These are phyloP conservation scores for Ophiodon elongatus DNA, from an alignment of 2,113 vertebrate species.

Conservation along the genomic window DNA sequence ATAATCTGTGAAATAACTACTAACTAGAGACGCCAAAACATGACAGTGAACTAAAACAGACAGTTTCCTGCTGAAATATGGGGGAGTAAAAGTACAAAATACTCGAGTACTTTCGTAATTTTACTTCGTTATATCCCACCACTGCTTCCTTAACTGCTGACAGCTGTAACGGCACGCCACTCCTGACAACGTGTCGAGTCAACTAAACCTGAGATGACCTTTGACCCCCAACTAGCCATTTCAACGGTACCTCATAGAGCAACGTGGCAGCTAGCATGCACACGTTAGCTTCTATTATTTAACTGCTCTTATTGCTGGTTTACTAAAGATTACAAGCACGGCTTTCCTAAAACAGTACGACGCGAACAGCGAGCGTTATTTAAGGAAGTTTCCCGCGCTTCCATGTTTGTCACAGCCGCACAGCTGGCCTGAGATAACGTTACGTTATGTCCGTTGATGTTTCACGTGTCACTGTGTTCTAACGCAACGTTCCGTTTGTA, in stretches of 20 bases:
- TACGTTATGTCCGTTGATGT: not conserved
- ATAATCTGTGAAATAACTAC: not conserved
- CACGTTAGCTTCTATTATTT: not conserved
- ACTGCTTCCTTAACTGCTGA: not conserved
- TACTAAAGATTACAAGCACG: not conserved
- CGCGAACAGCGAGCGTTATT: slow-evolving; percentile 14
- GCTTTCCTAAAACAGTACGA: not conserved
- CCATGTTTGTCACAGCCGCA: not conserved
- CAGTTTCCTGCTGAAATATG: not conserved
- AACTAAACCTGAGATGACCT: not conserved
- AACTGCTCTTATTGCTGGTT: not conserved
- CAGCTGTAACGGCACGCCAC: not conserved
- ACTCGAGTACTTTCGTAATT: not conserved
- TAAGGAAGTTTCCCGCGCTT: slow-evolving; percentile 5
- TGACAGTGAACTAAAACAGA: not conserved
- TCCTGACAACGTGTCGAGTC: slow-evolving; percentile 15
- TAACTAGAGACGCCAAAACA: not conserved
- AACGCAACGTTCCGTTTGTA: not conserved
- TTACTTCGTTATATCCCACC: not conserved
- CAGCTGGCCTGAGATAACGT: not conserved
- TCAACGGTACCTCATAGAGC: not conserved
- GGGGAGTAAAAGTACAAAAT: not conserved
- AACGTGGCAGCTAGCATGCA: not conserved
- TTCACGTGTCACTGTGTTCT: not conserved
- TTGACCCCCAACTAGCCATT: not conserved